Conservation (phyloP, 2,888 invertebrate species). For the Agriopis leucophaearia region DNA sequence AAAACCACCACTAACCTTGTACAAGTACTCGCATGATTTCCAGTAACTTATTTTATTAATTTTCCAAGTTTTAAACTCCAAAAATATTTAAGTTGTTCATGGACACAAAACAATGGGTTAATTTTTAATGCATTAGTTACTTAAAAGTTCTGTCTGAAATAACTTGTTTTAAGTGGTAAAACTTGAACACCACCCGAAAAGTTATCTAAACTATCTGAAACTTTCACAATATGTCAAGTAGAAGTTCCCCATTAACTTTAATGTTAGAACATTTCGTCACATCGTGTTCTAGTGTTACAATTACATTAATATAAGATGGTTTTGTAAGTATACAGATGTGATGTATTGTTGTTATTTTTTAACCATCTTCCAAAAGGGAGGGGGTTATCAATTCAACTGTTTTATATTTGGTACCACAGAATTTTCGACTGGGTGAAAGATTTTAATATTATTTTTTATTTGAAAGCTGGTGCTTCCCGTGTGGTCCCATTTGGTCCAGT, state of each 20-base stretch:
- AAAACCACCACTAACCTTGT: too few relatives aligned
- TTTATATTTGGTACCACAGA: too few relatives aligned
- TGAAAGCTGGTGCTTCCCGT: too few relatives aligned
- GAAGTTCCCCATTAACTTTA: slow-evolving; percentile 17
- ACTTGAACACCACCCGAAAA: slow-evolving; percentile 16
- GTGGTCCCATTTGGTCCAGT: too few relatives aligned
- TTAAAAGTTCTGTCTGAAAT: slow-evolving; percentile 24
- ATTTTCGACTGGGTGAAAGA: too few relatives aligned
- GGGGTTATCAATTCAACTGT: too few relatives aligned
- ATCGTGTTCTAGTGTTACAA: slow-evolving; percentile 11
- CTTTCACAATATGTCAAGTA: slow-evolving; percentile 35
- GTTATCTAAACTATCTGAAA: slow-evolving; percentile 22
- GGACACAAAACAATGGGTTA: background rate
- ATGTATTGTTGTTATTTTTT: background rate
- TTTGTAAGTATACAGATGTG: background rate
- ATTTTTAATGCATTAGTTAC: slow-evolving; percentile 22
- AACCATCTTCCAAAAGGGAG: too few relatives aligned
- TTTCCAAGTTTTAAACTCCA: background rate
- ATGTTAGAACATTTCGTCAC: slow-evolving; percentile 19
- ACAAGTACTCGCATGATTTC: too few relatives aligned
- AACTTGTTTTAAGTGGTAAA: slow-evolving; percentile 12
- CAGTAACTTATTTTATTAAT: background rate
- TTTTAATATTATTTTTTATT: too few relatives aligned
- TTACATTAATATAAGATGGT: slow-evolving; percentile 14
- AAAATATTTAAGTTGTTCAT: background rate